Percentiles rank a stretch among this genome's conserved stretches.
These are phyloP conservation scores for Nycteola revayana DNA, from an alignment of 2,888 invertebrate genomes.

Conservation along the genomic window DNA sequence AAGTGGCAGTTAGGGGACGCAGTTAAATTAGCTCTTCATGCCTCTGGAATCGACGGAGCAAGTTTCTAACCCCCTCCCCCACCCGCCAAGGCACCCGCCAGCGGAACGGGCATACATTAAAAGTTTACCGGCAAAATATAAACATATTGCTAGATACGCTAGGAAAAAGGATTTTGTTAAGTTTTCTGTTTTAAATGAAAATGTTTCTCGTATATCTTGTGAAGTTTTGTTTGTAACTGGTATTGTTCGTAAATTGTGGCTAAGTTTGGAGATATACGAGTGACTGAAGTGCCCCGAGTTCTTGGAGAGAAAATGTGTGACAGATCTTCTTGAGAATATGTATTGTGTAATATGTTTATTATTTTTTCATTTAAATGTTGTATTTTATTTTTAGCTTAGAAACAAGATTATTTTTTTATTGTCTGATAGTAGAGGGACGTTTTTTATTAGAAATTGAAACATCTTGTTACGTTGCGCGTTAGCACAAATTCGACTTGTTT, in stretches of 20 bases:
- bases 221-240: constrained; percentile 24
- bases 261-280: constrained; percentile 5
- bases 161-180: constrained; percentile 28
- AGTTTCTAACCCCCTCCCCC: constrained; percentile 50
- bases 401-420: no score
- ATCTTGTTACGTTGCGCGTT: no score
- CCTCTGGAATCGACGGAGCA: constrained; percentile 72
- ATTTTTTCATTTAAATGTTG: background rate
- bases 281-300: constrained; percentile 12
- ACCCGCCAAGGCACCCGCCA: constrained; percentile 31
- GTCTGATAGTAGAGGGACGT: no score
- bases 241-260: constrained; percentile 27
- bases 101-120: constrained; percentile 74
- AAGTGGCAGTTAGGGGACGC: constrained; percentile 71
- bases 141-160: constrained; percentile 53
- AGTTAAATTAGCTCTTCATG: constrained; percentile 79
- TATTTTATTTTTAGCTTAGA: no score
- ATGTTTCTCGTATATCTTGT: constrained; percentile 24
- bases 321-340: background rate
- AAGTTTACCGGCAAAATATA: constrained; percentile 70
- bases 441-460: no score
- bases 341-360: background rate
- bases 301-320: background rate
- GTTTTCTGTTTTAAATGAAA: constrained; percentile 34
- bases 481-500: no score